Conservation (phyloP, 92 coral and sea anemone genomes). For the Metridium senile region DNA sequence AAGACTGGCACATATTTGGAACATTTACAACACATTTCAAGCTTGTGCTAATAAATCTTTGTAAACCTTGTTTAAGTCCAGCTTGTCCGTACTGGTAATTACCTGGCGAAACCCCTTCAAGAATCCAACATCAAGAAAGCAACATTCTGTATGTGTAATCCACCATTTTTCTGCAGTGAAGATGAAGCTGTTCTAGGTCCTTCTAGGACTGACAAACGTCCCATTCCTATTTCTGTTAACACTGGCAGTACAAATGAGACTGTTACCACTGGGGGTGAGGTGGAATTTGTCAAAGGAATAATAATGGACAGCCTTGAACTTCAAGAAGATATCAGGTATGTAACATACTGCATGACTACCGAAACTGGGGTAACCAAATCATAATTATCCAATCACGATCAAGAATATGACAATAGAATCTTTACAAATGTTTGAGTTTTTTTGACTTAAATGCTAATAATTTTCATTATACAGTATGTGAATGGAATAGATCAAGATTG, state of each 20-base stretch:
- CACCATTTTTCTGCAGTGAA: conserved; percentile 90
- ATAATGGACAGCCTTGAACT: conserved; percentile 83
- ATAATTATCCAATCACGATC: no score
- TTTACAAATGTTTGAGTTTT: background rate
- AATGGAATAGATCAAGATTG: no score
- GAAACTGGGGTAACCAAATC: no score
- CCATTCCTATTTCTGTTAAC: conserved; percentile 86
- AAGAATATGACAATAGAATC: no score
- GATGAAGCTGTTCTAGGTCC: conserved; percentile 76
- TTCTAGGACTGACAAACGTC: conserved; percentile 82
- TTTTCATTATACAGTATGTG: no score
- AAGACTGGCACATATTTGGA: no score
- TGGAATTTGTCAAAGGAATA: conserved; percentile 86
- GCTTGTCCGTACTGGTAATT: conserved; percentile 58
- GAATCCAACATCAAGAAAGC: conserved; percentile 41
- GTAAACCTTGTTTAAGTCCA: conserved; percentile 49
- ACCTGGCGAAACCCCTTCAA: conserved; percentile 53
- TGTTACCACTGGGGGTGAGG: conserved; percentile 98
- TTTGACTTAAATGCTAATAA: no score
- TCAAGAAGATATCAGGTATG: conserved; percentile 71
- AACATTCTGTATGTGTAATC: conserved; percentile 98
- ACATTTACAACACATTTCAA: no score
- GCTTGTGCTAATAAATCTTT: no score
- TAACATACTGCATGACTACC: background rate
- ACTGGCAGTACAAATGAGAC: conserved; percentile 90